phyloP scores from a whole-genome alignment of 2,888 invertebrate genomes.

The Frankliniella intonsa region DNA sequence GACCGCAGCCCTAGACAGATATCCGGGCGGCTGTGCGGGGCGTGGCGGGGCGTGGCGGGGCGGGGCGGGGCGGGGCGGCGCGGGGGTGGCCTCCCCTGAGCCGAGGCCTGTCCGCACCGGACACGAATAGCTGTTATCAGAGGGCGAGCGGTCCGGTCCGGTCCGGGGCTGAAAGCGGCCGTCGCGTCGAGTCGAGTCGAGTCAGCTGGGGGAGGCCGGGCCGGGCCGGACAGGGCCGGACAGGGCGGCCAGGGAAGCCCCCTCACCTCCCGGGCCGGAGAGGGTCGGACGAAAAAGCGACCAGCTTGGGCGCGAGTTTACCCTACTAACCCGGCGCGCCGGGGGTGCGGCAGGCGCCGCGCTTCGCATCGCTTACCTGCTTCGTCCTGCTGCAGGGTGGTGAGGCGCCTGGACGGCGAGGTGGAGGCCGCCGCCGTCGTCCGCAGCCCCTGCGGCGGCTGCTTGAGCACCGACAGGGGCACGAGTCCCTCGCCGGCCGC shows the following conservation, averaged over 20 bases:
- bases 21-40: background rate
- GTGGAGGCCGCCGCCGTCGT: constrained; percentile 46
- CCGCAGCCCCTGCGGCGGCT: constrained; percentile 58
- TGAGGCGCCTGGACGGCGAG: constrained; percentile 52
- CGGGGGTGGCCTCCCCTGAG: background rate
- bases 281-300: no score
- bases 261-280: no score
- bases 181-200: no score
- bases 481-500: constrained; percentile 74
- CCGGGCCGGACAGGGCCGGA: no score
- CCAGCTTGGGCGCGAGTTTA: no score
- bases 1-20: constrained; percentile 1
- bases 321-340: no score
- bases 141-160: no score
- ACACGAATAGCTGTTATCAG: no score
- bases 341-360: no score
- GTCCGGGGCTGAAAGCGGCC: no score
- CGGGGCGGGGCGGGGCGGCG: background rate
- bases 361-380: constrained; percentile 36
- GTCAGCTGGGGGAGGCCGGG: no score
- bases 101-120: background rate
- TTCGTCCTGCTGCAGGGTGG: constrained; percentile 34
- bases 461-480: constrained; percentile 71
- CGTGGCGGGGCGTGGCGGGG: background rate
- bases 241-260: no score